Conservation (phyloP, 23 tunicate genomes). For the Phallusia fumigata region DNA sequence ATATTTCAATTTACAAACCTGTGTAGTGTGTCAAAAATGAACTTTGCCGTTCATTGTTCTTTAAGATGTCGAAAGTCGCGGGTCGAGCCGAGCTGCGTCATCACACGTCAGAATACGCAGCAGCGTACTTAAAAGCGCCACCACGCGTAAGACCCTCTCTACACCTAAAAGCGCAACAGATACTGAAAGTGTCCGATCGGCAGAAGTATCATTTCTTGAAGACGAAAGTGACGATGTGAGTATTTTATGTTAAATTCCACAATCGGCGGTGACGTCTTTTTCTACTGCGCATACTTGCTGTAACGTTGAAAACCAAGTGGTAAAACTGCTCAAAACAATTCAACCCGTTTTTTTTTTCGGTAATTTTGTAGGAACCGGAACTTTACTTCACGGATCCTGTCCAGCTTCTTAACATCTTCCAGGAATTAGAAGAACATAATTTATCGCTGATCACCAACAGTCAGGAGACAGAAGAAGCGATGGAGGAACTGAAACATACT, state of each 20-base stretch:
- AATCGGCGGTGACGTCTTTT: too few species aligned
- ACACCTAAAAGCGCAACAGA: slow-evolving; percentile 70
- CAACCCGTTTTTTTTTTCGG: too few species aligned
- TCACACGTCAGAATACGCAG: slow-evolving; percentile 45
- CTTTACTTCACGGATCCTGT: slow-evolving; percentile 85
- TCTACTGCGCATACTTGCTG: too few species aligned
- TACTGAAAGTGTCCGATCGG: slow-evolving; percentile 66
- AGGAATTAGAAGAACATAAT: slow-evolving; percentile 94
- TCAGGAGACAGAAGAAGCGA: slow-evolving; percentile 98
- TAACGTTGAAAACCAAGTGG: too few species aligned
- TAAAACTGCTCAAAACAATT: too few species aligned
- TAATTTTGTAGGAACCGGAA: slow-evolving; percentile 66
- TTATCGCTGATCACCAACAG: slow-evolving; percentile 90
- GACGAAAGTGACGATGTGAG: slow-evolving; percentile 83
- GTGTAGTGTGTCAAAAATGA: too few species aligned
- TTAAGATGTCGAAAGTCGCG: slow-evolving; percentile 60
- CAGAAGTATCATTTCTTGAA: slow-evolving; percentile 58
- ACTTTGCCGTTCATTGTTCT: too few species aligned
- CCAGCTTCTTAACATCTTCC: slow-evolving; percentile 87
- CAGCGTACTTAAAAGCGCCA: slow-evolving; percentile 19
- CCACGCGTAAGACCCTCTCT: slow-evolving; percentile 28
- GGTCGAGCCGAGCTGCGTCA: slow-evolving; percentile 49
- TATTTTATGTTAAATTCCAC: too few species aligned
- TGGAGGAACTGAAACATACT: slow-evolving; percentile 89
- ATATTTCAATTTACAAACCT: too few species aligned